Evolutionary conservation across 2,113 vertebrate species (phyloP).

Genomic region (Zosterops japonicus): DNA sequence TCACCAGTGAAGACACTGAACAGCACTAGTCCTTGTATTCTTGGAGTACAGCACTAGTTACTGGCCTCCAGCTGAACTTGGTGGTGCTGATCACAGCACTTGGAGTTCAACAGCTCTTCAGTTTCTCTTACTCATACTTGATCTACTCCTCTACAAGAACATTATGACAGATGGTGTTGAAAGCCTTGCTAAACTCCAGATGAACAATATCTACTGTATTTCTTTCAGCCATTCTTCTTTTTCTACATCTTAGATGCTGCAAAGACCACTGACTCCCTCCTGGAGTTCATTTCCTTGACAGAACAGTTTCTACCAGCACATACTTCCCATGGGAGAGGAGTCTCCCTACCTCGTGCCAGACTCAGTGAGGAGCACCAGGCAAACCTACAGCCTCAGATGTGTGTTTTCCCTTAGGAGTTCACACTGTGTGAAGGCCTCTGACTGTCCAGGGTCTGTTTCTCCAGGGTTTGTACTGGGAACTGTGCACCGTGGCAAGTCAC

Average conservation of each 20-base stretch:
- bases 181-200: neutral
- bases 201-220: neutral
- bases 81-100: neutral
- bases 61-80: neutral
- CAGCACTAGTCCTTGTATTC: neutral
- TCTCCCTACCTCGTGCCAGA: neutral
- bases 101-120: neutral
- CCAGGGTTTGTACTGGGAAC: neutral
- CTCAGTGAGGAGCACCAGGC: fast-evolving
- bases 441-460: neutral
- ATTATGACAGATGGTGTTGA: neutral
- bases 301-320: fast-evolving
- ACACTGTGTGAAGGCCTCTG: neutral
- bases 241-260: neutral
- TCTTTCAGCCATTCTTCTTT: neutral
- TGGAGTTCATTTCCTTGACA: neutral
- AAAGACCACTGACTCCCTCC: neutral
- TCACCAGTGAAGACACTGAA: neutral
- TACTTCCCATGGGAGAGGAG: neutral
- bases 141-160: neutral
- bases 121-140: neutral
- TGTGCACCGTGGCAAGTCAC: no score
- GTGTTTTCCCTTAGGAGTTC: neutral
- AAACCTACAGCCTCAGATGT: neutral
- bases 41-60: neutral